Evolutionary conservation across 2,888 invertebrate species (phyloP), one percentile per base, ranked within the genome.

Genomic region (Dicroscelio sp.): DNA sequence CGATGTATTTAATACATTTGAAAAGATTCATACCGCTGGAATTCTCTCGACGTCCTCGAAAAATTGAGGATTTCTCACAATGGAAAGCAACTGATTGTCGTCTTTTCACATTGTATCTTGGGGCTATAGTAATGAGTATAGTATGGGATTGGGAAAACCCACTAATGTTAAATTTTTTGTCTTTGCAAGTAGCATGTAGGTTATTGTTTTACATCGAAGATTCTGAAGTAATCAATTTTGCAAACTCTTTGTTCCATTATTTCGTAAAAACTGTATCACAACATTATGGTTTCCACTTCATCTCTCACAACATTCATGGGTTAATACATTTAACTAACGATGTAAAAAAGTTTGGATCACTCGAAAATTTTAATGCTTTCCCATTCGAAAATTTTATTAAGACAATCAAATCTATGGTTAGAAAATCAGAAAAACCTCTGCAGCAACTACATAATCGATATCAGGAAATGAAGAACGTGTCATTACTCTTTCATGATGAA

Each of bases 11-110:
- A 20, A 20, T 20, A 48, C 14, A 27, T 14, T 27, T 60, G 6
- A 23, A 25, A 27, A 14, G 14, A n/a, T 60, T 27, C 23, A 14
- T 60, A 27, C 60, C 48, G 2, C 17, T 48, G 20, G 60, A 60
- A 23, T 60, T 60, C 23, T 17, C 27, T 60, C 60, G 6, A 27
- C 23, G 27, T 60, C 60, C 60, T 12, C 17, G 60, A 60, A 60
- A 23, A 12, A 6, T 60, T 12, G 1, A 25, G 23, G 60, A 60
- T n/a, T 60, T n/a, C 23, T 12, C 12, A 60, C 17, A 23, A 60
- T 60, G 60, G 60, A 60, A 60, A 60, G 60, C 60, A 23, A 60
- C 60, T 12, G 60, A 60, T n/a, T 60, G 14, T 23, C 23, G 60
- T 23, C 60, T 25, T n/a, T 27, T 60, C 27, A 23, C 27, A 25